These are phyloP conservation scores for Sander vitreus DNA, from an alignment of 2,113 vertebrate species.

Conservation along the genomic window DNA sequence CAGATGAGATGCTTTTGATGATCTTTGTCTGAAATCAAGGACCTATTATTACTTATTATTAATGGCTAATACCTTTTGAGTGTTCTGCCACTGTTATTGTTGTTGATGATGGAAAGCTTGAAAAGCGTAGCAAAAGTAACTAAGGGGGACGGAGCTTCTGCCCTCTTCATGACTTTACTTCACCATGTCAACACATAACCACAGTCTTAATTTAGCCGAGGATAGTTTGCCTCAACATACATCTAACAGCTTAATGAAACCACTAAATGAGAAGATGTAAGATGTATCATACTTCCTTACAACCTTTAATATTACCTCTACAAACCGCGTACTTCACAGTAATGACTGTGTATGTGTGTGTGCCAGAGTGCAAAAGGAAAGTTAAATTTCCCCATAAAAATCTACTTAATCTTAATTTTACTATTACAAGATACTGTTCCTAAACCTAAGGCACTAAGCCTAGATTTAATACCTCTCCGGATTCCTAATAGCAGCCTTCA, in stretches of 20 bases:
- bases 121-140: neutral
- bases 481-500: conserved; percentile 21
- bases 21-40: neutral
- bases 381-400: conserved; percentile 22
- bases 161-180: conserved; percentile 14
- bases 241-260: conserved; percentile 31
- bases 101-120: neutral
- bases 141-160: neutral
- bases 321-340: conserved; percentile 10
- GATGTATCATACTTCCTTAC: conserved; percentile 1
- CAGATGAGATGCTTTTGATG: neutral
- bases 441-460: neutral
- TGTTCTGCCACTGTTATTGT: neutral
- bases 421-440: conserved; percentile 21
- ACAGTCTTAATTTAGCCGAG: neutral
- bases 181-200: conserved; percentile 3
- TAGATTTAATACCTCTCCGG: conserved; percentile 1
- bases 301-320: conserved; percentile 27
- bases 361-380: conserved; percentile 19
- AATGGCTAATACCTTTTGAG: neutral
- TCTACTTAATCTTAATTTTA: conserved; percentile 33
- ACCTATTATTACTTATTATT: neutral
- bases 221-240: conserved; percentile 15
- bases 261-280: conserved; percentile 11
- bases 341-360: conserved; percentile 11